These are phyloP conservation scores for Lithophane ornitopus DNA, from an alignment of 2,888 invertebrate species.

Conservation along the genomic window DNA sequence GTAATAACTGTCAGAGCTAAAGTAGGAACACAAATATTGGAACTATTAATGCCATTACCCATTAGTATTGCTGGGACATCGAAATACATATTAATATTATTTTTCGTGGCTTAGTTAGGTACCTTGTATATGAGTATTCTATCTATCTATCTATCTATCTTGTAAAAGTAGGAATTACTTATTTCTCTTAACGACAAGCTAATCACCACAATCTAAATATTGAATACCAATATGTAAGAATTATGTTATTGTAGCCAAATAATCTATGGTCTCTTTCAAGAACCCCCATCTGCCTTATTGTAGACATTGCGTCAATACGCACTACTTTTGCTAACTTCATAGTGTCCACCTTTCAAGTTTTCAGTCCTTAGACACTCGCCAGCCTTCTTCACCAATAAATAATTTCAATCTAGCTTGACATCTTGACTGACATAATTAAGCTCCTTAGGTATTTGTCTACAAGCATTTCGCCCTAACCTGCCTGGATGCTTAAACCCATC, in stretches of 20 bases:
- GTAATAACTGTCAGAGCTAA: constrained; percentile 56
- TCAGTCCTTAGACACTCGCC: neutral
- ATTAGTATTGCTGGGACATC: constrained; percentile 37
- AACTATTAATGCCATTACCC: constrained; percentile 43
- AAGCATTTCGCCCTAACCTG: constrained; percentile 12
- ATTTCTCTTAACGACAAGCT: neutral
- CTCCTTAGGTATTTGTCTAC: constrained; percentile 8
- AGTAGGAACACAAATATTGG: constrained; percentile 57
- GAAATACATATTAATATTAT: constrained; percentile 29
- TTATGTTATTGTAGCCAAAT: neutral
- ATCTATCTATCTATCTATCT: no score
- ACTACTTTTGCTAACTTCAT: neutral
- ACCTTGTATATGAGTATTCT: no score
- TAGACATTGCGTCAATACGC: neutral
- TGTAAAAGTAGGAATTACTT: constrained; percentile 1
- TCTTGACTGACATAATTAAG: constrained; percentile 37
- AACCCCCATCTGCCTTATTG: no score
- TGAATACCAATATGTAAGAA: neutral
- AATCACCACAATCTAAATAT: neutral
- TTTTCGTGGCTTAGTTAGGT: constrained; percentile 25
- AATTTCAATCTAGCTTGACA: constrained; percentile 11
- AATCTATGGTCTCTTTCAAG: neutral
- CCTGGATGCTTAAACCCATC: constrained; percentile 9
- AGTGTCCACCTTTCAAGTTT: neutral
- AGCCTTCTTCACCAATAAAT: constrained; percentile 3